Evolutionary conservation across 2,888 invertebrate genomes (phyloP).

Genomic region (Dryomyza anilis): DNA sequence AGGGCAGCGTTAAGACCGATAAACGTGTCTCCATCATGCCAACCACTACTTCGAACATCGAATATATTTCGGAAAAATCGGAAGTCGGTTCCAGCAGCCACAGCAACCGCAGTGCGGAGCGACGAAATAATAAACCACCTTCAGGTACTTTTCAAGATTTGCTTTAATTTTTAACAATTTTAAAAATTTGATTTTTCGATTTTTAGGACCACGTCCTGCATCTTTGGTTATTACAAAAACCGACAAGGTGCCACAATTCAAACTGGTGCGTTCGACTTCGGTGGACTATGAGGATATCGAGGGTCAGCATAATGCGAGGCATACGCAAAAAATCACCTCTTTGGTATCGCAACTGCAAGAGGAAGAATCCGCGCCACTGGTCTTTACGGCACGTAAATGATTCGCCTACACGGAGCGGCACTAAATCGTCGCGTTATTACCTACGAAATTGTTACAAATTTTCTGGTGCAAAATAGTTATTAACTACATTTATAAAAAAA

Average conservation of each 20-base stretch:
- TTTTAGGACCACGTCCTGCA: conserved; percentile 57
- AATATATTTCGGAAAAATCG: conserved; percentile 55
- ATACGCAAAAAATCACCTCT: conserved; percentile 32
- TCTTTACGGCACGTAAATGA: conserved; percentile 57
- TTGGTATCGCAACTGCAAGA: conserved; percentile 51
- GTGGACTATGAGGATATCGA: conserved; percentile 60
- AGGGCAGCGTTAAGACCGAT: conserved; percentile 55
- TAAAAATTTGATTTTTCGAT: not conserved
- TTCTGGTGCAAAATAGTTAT: conserved; percentile 10
- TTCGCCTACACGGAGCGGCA: conserved; percentile 23
- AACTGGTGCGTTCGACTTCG: conserved; percentile 58
- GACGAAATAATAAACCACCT: conserved; percentile 48
- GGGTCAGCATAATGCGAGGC: conserved; percentile 48
- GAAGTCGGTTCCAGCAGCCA: conserved; percentile 20
- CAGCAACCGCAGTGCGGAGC: conserved; percentile 28
- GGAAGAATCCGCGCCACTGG: conserved; percentile 59
- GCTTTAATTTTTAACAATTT: not conserved
- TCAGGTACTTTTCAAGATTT: conserved; percentile 43
- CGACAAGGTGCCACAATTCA: conserved; percentile 55
- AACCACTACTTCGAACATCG: conserved; percentile 49
- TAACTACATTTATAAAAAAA: too few relatives aligned
- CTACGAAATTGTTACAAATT: not conserved
- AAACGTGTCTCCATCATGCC: conserved; percentile 60
- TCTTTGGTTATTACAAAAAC: conserved; percentile 58
- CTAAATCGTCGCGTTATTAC: not conserved